These are phyloP conservation scores for Ictalurus furcatus DNA, from an alignment of 2,113 vertebrate genomes.

Conservation along the genomic window DNA sequence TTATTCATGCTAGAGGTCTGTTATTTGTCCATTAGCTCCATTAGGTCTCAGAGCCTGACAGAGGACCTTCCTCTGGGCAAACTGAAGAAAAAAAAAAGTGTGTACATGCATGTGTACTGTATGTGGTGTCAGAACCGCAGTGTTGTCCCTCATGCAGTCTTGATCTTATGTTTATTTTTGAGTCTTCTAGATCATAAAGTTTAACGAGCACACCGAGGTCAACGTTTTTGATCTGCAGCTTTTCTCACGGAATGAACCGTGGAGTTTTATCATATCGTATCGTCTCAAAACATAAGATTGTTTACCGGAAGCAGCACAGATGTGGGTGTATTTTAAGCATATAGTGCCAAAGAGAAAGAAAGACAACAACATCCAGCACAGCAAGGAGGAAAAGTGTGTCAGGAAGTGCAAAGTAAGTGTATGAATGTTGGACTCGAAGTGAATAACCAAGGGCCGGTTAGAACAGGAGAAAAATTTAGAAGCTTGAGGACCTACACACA, in stretches of 20 bases:
- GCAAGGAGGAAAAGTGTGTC: slow-evolving; percentile 56
- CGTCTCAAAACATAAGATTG: slow-evolving; percentile 49
- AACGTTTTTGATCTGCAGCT: neutral
- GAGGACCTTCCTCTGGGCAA: slow-evolving; percentile 34
- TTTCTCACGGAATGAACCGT: slow-evolving; percentile 52
- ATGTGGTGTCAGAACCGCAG: slow-evolving; percentile 3
- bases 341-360: slow-evolving; percentile 2
- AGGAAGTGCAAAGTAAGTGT: neutral
- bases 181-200: neutral
- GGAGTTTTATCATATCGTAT: slow-evolving; percentile 60
- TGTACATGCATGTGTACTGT: neutral
- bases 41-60: slow-evolving; percentile 20
- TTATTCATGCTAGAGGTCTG: slow-evolving; percentile 26
- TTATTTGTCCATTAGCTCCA: slow-evolving; percentile 34
- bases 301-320: slow-evolving; percentile 62
- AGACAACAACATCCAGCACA: slow-evolving; percentile 49
- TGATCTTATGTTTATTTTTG: neutral
- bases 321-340: slow-evolving; percentile 33
- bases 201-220: neutral
- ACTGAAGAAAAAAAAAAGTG: slow-evolving; percentile 13
- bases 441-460: neutral
- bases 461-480: neutral
- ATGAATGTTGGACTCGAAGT: neutral
- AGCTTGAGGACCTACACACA: no score
- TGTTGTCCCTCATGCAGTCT: neutral